Evolutionary conservation across 2,888 invertebrate genomes (phyloP).

Genomic region (Acleris holmiana): DNA sequence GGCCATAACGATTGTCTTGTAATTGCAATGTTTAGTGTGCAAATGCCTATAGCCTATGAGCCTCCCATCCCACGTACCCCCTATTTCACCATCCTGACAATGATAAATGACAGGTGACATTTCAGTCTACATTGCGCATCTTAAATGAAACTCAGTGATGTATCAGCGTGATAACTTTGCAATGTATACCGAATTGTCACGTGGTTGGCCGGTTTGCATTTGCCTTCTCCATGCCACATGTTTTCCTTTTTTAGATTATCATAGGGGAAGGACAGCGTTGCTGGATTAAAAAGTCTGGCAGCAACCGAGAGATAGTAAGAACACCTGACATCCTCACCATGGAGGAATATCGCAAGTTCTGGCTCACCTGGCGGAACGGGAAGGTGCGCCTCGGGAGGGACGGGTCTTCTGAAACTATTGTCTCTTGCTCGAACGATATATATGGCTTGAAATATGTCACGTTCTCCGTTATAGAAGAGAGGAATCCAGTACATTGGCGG

Average conservation of each 20-base stretch:
- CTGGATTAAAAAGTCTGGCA: conserved; percentile 48
- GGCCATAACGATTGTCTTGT: too few relatives aligned
- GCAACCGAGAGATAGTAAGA: conserved; percentile 38
- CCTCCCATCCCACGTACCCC: too few relatives aligned
- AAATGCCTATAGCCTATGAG: too few relatives aligned
- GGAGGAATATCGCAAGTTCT: conserved; percentile 73
- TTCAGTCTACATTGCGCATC: too few relatives aligned
- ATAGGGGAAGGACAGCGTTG: conserved; percentile 50
- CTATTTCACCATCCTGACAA: too few relatives aligned
- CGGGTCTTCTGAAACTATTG: conserved; percentile 59
- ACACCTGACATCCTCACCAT: conserved; percentile 74
- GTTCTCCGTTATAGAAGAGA: conserved; percentile 40
- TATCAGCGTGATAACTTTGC: too few relatives aligned
- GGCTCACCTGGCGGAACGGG: conserved; percentile 78
- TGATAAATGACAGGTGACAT: too few relatives aligned
- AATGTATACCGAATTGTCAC: too few relatives aligned
- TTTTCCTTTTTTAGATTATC: conserved; percentile 48
- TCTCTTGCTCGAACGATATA: conserved; percentile 44
- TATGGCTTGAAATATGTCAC: conserved; percentile 50
- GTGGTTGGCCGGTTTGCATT: too few relatives aligned
- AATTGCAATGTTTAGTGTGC: too few relatives aligned
- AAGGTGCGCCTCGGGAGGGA: conserved; percentile 65
- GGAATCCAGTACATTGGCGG: conserved; percentile 42
- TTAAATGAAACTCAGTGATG: too few relatives aligned
- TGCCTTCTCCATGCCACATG: neutral